Conservation (phyloP, 2,888 invertebrate genomes). For the Orchesellides sinensis region DNA sequence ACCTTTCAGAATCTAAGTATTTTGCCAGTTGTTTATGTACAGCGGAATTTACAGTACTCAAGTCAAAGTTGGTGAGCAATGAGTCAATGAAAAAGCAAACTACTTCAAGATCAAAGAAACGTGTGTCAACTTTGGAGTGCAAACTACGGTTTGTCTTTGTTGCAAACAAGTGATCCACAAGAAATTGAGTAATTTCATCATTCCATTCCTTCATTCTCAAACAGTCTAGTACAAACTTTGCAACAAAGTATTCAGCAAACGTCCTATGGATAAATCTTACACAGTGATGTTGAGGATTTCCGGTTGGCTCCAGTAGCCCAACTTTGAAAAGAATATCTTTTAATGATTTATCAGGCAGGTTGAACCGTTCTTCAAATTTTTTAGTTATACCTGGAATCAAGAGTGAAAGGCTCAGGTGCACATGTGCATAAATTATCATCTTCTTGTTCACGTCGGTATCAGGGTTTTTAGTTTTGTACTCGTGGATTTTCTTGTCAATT, state of each 20-base stretch:
- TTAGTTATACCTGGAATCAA: neutral
- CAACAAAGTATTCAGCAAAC: constrained; percentile 26
- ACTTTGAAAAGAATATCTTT: neutral
- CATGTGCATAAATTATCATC: neutral
- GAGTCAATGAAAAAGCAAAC: constrained; percentile 8
- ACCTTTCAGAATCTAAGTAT: too few relatives aligned
- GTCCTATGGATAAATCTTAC: constrained; percentile 21
- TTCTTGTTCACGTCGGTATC: neutral
- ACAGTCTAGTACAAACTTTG: neutral
- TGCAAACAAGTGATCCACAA: neutral
- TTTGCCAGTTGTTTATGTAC: too few relatives aligned
- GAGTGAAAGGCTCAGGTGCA: neutral
- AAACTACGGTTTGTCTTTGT: neutral
- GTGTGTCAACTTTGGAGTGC: neutral
- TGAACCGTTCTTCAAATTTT: neutral
- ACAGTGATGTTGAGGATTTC: too few relatives aligned
- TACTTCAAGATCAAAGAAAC: too few relatives aligned
- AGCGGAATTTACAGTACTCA: too few relatives aligned
- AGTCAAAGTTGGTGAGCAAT: neutral
- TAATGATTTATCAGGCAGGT: neutral
- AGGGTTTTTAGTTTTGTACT: neutral
- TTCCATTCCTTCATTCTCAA: neutral
- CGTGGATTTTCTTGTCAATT: neutral
- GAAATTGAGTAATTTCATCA: neutral
- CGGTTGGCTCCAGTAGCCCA: neutral